phyloP scores from a whole-genome alignment of 2,888 invertebrate genomes.

The Chaetoderma sp. region DNA sequence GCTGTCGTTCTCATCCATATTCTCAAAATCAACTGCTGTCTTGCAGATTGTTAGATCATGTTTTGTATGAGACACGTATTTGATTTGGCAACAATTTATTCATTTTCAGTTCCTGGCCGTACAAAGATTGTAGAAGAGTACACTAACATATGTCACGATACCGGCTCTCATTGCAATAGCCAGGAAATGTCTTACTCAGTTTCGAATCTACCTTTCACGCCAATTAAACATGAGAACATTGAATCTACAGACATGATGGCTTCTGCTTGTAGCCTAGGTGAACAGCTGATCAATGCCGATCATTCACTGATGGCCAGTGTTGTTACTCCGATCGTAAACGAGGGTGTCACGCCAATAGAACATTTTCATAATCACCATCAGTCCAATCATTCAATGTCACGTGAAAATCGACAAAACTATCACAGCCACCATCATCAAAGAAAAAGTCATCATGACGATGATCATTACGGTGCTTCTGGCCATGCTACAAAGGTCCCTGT shows the following conservation, averaged over 20 bases:
- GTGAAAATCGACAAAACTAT: neutral
- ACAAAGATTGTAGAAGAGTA: no score
- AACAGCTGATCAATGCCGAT: constrained; percentile 3
- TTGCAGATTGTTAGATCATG: no score
- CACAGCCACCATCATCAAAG: neutral
- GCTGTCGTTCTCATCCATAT: no score
- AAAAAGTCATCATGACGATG: neutral
- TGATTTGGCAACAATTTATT: no score
- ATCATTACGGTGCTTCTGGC: no score
- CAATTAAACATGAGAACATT: constrained; percentile 60
- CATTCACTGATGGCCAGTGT: constrained; percentile 5
- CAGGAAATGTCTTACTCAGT: constrained; percentile 34
- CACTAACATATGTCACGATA: no score
- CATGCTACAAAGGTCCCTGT: neutral
- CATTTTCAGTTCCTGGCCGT: no score
- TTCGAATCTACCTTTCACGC: constrained; percentile 40
- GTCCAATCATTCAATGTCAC: no score
- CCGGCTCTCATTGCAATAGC: constrained; percentile 37
- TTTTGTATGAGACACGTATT: no score
- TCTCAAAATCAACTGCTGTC: no score
- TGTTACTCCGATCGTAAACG: neutral
- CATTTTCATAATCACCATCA: no score
- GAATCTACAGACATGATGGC: neutral
- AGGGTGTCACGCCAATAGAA: no score
- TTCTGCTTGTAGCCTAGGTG: neutral